phyloP scores from a whole-genome alignment of 1,140 invertebrate genomes.

The Aphelinus certus region DNA sequence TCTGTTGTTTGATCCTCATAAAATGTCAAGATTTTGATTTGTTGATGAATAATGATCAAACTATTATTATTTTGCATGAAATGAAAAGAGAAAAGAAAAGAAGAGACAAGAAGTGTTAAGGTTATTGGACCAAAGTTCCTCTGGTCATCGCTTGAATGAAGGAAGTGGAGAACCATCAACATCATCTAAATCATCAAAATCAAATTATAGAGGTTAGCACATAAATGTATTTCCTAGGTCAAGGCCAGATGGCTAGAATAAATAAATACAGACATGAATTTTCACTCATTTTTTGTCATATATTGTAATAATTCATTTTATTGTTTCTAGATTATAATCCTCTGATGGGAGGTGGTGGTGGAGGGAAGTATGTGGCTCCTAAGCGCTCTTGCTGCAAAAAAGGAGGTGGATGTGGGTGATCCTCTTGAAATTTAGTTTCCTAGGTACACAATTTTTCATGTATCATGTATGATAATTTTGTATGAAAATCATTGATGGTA shows the following conservation, averaged over 20 bases:
- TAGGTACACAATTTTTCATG: too few species aligned
- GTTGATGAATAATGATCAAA: slow-evolving; percentile 13
- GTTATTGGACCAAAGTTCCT: slow-evolving; percentile 29
- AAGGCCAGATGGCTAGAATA: neutral
- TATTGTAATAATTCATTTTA: slow-evolving; percentile 8
- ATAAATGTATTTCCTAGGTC: neutral
- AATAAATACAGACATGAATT: neutral
- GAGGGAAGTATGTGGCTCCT: slow-evolving; percentile 59
- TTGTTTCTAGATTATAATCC: slow-evolving; percentile 62
- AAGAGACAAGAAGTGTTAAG: slow-evolving; percentile 48
- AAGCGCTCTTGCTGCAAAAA: slow-evolving; percentile 62
- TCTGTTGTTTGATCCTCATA: too few species aligned
- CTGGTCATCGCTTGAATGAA: slow-evolving; percentile 33
- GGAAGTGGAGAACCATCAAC: slow-evolving; percentile 43
- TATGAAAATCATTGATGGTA: too few species aligned
- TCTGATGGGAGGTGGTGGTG: slow-evolving; percentile 60
- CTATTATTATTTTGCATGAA: slow-evolving; percentile 25
- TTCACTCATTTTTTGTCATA: neutral
- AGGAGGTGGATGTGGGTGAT: slow-evolving; percentile 61
- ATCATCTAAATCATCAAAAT: slow-evolving; percentile 41
- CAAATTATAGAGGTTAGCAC: slow-evolving; percentile 49
- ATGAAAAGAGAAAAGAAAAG: slow-evolving; percentile 47
- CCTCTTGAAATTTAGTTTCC: too few species aligned
- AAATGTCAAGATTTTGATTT: too few species aligned
- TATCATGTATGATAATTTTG: too few species aligned